Evolutionary conservation across 2,888 invertebrate genomes (phyloP), one percentile per base, ranked within the genome.

Genomic region (Pterostichus niger): DNA sequence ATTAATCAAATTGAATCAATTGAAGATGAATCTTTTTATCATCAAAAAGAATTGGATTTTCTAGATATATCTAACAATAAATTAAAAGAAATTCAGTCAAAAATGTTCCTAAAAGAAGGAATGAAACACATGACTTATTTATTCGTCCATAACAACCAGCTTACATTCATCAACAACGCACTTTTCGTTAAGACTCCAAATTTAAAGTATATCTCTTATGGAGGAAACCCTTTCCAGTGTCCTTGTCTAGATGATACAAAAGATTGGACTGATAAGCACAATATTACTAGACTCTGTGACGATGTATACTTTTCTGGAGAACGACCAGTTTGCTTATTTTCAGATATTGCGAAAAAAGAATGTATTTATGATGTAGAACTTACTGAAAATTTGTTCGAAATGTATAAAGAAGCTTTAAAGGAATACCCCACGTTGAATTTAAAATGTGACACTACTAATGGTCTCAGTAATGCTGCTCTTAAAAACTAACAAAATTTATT

Each of bases 191-290:
- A 90, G 46, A 90, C 90, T 0, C 88, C 89, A 73, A 89, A 91
- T 0, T 87, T 93, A n/a, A 89, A 88, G 17, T 88, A 88, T 46
- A 85, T 94, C 46, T 91, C 91, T 86, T 88, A 95, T 7, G 90
- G 93, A 6, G 89, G 91, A 13, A 96, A 96, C 88, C 94, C 94
- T 0, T 93, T 95, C 91, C 87, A 88, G 7, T 96, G 96, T 88
- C 75, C 82, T 5, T 82, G 82, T 61, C 54, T 59, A 46, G 59
- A 61, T 7, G 24, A 44, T 17, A 13, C 59, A 13, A 59, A 82
- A 13, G 13, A 75, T 2, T 82, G 75, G 75, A 75, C 59, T 13
- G 17, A 15, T 11, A n/a, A 75, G 13, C 68, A 59, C 17, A 46
- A 61, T 9, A 75, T 82, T 7, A 59, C 13, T 33, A 11, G 46